Base-by-base conservation (phyloP, 1,140 invertebrate genomes). In the Papilio polyxenes region DNA sequence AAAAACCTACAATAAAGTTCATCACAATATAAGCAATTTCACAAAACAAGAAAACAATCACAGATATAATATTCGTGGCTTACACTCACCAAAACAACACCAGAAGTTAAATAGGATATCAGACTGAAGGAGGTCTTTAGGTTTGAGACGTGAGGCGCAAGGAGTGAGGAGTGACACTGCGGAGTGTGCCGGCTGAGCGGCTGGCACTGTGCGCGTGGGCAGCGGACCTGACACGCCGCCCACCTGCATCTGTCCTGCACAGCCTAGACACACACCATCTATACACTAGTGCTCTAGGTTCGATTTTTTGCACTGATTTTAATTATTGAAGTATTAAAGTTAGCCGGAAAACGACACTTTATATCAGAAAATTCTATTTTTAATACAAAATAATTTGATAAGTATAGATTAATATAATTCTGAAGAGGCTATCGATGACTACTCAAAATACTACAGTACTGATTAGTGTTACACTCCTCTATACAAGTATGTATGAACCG, bases 51-150 rank as follows among this genome's bases (percentile, higher is more conserved):
- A 44, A 44, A 3, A 44, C 40, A 44, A 44, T 6, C 4, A 44
- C 40, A 44, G 40, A 44, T 1, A 44, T 44, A 44, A 44, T 44
- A 44, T 37, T 8, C 37, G 31, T 65, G 13, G 6, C n/a, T 31
- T 77, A 13, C 48, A 77, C 75, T 77, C 75, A 77, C 75, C 75
- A 56, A 53, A 77, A 49, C 75, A 77, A 51, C 75, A 56, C 75
- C 75, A 77, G 49, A 37, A 77, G 48, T 72, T 37, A 2, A 23
- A 15, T 53, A 77, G 23, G 75, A 53, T 51, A 51, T 44, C 74
- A 5, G 17, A 75, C 74, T 23, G 37, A 6, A 72, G 31, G 40
- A 31, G 23, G 17, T 65, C 10, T 51, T 51, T 51, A 31, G 62
- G n/a, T 3, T 10, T 9, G 72, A 75, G 74, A 15, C 75, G 75